phyloP scores from a whole-genome alignment of 2,113 vertebrate species.

The Cyphomyrus plagiostoma region DNA sequence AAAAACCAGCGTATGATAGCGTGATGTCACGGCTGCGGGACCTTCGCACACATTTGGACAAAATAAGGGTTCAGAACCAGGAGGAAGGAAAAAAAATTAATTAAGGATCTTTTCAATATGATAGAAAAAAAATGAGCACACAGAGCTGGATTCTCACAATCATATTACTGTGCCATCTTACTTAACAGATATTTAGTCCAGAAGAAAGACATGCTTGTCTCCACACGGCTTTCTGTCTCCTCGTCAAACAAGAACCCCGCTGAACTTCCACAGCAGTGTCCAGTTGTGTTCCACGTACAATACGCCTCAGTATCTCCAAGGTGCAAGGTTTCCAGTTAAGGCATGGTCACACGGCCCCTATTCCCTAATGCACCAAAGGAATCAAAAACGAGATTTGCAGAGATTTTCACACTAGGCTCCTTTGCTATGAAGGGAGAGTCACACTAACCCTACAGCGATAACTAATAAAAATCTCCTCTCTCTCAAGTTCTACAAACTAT shows the following conservation, averaged over 20 bases:
- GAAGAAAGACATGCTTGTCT: background rate
- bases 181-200: background rate
- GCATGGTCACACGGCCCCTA: background rate
- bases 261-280: background rate
- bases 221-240: background rate
- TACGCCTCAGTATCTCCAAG: background rate
- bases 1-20: background rate
- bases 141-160: background rate
- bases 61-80: background rate
- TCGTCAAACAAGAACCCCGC: background rate
- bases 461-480: background rate
- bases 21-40: background rate
- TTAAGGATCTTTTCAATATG: conserved; percentile 1
- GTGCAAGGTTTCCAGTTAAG: background rate
- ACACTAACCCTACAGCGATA: background rate
- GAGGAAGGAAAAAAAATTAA: background rate
- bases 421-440: background rate
- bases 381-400: background rate
- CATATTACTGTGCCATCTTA: background rate
- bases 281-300: background rate
- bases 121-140: background rate
- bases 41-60: background rate
- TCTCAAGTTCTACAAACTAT: background rate
- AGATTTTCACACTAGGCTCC: background rate
- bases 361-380: background rate